Percentiles rank a stretch among this genome's conserved stretches.
Conservation (phyloP, 1,140 invertebrate genomes). For the Drosophila ercepeae region DNA sequence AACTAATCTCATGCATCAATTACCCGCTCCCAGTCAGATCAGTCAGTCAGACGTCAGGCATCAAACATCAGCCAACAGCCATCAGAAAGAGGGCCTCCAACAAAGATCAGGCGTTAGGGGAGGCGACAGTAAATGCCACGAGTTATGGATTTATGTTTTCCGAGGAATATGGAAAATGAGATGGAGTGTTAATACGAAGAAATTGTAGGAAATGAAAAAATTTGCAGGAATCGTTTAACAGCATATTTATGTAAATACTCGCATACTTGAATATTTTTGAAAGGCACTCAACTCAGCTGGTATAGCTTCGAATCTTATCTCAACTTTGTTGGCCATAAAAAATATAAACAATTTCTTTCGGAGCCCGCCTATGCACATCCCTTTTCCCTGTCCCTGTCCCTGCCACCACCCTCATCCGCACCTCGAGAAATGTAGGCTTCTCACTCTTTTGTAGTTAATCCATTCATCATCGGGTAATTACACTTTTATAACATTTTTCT, state of each 20-base stretch:
- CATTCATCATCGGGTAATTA: constrained; percentile 83
- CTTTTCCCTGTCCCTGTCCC: neutral
- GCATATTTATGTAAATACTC: no score
- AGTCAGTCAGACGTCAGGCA: constrained; percentile 36
- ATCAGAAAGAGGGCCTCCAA: constrained; percentile 1
- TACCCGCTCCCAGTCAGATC: constrained; percentile 60
- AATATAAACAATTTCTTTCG: constrained; percentile 54
- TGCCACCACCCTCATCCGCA: constrained; percentile 44
- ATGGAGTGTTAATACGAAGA: no score
- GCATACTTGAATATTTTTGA: neutral
- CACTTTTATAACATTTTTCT: constrained; percentile 83
- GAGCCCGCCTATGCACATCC: neutral
- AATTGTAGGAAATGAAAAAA: no score
- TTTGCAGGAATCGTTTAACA: no score
- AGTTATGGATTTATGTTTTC: constrained; percentile 5
- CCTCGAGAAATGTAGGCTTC: constrained; percentile 65
- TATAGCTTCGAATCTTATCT: constrained; percentile 41
- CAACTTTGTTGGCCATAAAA: constrained; percentile 47
- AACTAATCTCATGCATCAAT: constrained; percentile 81
- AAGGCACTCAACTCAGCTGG: constrained; percentile 12
- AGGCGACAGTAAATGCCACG: constrained; percentile 34
- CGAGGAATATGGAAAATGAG: constrained; percentile 18
- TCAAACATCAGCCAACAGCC: constrained; percentile 9
- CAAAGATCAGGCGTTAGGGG: constrained; percentile 43
- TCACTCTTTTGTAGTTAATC: constrained; percentile 81